Evolutionary conservation across 2,113 vertebrate genomes (phyloP).

Genomic region (Myotis brandtii): DNA sequence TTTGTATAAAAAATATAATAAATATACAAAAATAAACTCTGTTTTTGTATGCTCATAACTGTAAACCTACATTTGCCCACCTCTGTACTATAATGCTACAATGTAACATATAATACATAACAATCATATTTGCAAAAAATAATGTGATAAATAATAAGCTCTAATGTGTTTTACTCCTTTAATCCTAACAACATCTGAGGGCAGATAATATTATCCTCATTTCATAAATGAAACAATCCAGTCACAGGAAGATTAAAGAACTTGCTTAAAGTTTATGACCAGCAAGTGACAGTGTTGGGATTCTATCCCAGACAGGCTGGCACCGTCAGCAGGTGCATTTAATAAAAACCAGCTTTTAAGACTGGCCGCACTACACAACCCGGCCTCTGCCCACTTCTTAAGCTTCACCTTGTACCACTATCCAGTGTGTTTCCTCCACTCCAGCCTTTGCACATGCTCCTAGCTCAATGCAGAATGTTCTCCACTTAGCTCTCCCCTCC

Average conservation of each 20-base stretch:
- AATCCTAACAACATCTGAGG: neutral
- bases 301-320: neutral
- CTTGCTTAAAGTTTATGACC: neutral
- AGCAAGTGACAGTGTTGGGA: neutral
- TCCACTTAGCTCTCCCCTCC: neutral
- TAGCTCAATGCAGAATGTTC: neutral
- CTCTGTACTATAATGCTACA: neutral
- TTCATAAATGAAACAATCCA: neutral
- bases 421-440: neutral
- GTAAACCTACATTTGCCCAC: neutral
- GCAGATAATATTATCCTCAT: neutral
- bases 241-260: neutral
- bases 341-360: neutral
- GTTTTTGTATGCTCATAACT: neutral
- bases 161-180: neutral
- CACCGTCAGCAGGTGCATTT: neutral
- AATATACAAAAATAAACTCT: neutral
- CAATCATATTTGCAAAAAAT: neutral
- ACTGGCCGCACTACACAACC: neutral
- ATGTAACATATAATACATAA: neutral
- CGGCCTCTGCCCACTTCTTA: neutral
- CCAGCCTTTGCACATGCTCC: neutral
- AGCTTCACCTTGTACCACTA: neutral
- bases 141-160: neutral
- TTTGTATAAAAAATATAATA: neutral